Evolutionary conservation across 2,113 vertebrate species (phyloP).

Genomic region (Eptesicus fuscus): DNA sequence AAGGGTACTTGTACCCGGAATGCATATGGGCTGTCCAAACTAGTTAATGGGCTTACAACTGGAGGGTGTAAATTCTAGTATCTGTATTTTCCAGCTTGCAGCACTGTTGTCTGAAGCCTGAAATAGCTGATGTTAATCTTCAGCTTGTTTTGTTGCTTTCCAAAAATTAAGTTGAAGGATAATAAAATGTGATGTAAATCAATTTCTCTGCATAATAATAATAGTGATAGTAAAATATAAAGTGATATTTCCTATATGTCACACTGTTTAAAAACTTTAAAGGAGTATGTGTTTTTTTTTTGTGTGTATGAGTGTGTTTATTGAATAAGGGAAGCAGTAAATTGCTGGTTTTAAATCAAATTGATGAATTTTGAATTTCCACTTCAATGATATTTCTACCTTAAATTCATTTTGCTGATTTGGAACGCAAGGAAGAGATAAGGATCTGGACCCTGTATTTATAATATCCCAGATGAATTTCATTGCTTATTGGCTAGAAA

Average conservation of each 20-base stretch:
- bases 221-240: slow-evolving; percentile 49
- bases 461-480: slow-evolving; percentile 30
- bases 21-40: slow-evolving; percentile 67
- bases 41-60: slow-evolving; percentile 75
- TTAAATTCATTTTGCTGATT: slow-evolving; percentile 31
- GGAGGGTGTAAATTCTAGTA: slow-evolving; percentile 77
- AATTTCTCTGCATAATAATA: slow-evolving; percentile 65
- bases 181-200: slow-evolving; percentile 65
- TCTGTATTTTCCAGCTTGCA: slow-evolving; percentile 79
- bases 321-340: neutral
- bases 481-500: slow-evolving; percentile 21
- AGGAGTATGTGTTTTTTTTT: too few relatives aligned
- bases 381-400: neutral
- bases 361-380: slow-evolving; percentile 31
- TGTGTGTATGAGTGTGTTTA: neutral
- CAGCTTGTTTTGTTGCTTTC: slow-evolving; percentile 76
- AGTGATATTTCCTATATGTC: neutral
- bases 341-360: slow-evolving; percentile 9
- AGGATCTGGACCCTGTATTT: neutral
- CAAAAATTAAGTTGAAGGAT: slow-evolving; percentile 75
- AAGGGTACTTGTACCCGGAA: slow-evolving; percentile 66
- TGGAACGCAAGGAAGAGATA: neutral
- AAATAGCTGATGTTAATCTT: slow-evolving; percentile 79
- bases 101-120: slow-evolving; percentile 77
- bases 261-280: neutral